These are phyloP conservation scores for Heliconius ethilla DNA, from an alignment of 2,888 invertebrate species.

Conservation along the genomic window DNA sequence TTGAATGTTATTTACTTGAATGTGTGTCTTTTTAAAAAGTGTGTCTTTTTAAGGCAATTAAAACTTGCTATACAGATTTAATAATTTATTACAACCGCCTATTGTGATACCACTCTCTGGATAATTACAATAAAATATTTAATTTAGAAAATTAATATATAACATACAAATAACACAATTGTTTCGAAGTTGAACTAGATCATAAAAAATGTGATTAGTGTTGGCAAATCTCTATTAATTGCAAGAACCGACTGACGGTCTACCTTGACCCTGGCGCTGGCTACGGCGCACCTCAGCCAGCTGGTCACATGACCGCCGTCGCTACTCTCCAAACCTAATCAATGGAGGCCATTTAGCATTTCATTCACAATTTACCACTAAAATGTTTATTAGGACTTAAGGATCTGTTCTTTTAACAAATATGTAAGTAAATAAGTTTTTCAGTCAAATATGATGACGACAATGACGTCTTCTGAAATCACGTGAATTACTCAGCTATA, in stretches of 20 bases:
- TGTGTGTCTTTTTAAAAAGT: no score
- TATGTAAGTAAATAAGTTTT: neutral
- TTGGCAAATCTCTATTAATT: slow-evolving; percentile 41
- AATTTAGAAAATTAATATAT: neutral
- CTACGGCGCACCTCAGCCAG: slow-evolving; percentile 54
- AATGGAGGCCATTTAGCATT: slow-evolving; percentile 35
- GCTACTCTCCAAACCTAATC: slow-evolving; percentile 42
- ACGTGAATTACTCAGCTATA: neutral
- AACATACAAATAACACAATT: slow-evolving; percentile 14
- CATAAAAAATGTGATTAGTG: slow-evolving; percentile 43
- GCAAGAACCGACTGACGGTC: slow-evolving; percentile 48
- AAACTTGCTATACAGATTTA: no score
- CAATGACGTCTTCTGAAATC: neutral
- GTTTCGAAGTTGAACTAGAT: slow-evolving; percentile 38
- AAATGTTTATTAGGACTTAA: neutral
- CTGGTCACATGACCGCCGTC: slow-evolving; percentile 51
- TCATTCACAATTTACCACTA: slow-evolving; percentile 22
- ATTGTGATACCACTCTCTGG: neutral
- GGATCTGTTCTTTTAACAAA: no score
- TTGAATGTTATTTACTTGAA: neutral
- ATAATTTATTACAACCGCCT: neutral
- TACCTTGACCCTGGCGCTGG: slow-evolving; percentile 58
- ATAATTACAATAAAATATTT: slow-evolving; percentile 3
- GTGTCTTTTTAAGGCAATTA: neutral
- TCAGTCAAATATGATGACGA: no score